A percentile compares a stretch with the other conserved stretches of the same genome.
phyloP scores from a whole-genome alignment of 1,140 invertebrate species.

The Cyclargus thomasi region DNA sequence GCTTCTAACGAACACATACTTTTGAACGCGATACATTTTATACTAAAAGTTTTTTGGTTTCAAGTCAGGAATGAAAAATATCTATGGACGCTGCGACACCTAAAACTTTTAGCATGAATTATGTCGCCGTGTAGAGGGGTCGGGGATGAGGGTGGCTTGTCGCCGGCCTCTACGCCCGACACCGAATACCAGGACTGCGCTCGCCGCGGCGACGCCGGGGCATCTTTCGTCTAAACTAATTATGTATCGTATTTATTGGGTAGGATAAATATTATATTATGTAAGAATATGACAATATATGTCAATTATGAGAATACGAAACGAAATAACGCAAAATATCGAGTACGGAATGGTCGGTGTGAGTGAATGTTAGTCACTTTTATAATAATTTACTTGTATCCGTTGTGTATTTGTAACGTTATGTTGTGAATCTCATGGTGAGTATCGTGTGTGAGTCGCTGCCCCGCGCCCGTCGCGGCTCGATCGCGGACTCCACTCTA shows the following conservation, averaged over 20 bases:
- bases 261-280: constrained; percentile 23
- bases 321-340: constrained; percentile 12
- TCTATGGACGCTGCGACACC: neutral
- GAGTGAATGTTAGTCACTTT: constrained; percentile 12
- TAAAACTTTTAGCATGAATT: neutral
- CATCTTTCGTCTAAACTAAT: neutral
- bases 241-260: constrained; percentile 17
- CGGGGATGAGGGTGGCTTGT: neutral
- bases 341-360: constrained; percentile 7
- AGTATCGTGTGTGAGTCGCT: constrained; percentile 23
- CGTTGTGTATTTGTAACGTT: constrained; percentile 28
- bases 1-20: neutral
- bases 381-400: constrained; percentile 10
- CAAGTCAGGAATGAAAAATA: neutral
- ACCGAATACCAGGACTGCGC: neutral
- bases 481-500: constrained; percentile 33
- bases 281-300: constrained; percentile 55
- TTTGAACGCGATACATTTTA: neutral
- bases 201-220: neutral
- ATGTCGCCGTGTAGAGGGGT: neutral
- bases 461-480: constrained; percentile 11
- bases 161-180: neutral
- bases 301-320: constrained; percentile 46
- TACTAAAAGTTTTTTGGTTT: neutral
- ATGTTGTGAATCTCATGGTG: constrained; percentile 50